Conservation (phyloP, 2,888 invertebrate species). For the Nomada lathburiana region DNA sequence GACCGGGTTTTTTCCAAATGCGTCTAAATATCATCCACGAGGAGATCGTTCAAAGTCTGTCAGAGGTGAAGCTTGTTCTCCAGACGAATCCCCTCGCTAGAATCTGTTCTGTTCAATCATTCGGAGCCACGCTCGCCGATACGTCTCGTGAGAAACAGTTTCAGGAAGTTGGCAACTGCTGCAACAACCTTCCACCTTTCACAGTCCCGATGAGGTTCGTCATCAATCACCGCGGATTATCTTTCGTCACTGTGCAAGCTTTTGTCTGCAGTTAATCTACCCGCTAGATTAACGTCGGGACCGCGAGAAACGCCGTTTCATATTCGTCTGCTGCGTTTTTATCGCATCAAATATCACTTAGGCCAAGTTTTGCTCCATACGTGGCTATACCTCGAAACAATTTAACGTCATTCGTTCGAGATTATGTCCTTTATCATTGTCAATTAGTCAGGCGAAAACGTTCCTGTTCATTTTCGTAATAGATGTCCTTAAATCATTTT, state of each 20-base stretch:
- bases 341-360: conserved; percentile 55
- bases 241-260: conserved; percentile 56
- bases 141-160: conserved; percentile 45
- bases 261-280: conserved; percentile 53
- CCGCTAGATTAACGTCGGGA: conserved; percentile 38
- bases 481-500: too few species aligned
- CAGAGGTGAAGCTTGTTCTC: too few species aligned
- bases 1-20: too few species aligned
- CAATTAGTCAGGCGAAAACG: too few species aligned
- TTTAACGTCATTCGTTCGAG: not conserved
- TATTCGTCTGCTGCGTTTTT: conserved; percentile 42
- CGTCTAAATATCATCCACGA: too few species aligned
- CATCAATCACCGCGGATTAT: conserved; percentile 54
- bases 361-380: conserved; percentile 6
- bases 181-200: conserved; percentile 51
- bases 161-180: conserved; percentile 36
- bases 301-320: conserved; percentile 37
- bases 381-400: not conserved
- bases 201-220: conserved; percentile 9
- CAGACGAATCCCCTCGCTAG: too few species aligned
- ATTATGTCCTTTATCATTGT: not conserved
- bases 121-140: not conserved
- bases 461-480: too few species aligned
- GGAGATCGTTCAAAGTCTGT: too few species aligned
- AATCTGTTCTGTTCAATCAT: conserved; percentile 8